phyloP scores from a whole-genome alignment of 2,797 vertebrate genomes.

The Dromococcyx pavoninus region DNA sequence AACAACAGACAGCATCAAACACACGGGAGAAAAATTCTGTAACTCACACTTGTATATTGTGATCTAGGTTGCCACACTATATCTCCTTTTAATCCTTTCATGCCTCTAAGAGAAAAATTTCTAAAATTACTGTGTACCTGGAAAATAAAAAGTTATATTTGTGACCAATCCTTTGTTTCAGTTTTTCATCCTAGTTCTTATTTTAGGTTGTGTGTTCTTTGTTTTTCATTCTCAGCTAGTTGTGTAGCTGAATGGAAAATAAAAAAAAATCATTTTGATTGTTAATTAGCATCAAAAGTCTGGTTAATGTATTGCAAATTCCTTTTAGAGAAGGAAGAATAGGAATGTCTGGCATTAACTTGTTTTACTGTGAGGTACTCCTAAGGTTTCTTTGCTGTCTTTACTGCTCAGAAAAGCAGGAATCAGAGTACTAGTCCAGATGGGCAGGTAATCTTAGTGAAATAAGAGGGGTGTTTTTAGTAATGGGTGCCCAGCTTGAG shows the following conservation, averaged over 20 bases:
- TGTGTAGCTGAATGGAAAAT: neutral
- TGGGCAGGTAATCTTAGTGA: neutral
- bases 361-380: neutral
- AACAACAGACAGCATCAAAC: neutral
- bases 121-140: neutral
- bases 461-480: neutral
- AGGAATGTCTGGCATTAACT: neutral
- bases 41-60: neutral
- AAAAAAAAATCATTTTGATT: neutral
- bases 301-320: neutral
- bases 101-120: neutral
- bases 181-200: neutral
- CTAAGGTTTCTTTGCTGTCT: neutral
- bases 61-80: neutral
- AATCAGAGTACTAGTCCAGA: neutral
- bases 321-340: neutral
- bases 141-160: neutral
- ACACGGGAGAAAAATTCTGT: neutral
- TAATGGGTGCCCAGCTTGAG: neutral
- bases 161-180: neutral
- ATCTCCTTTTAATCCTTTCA: neutral
- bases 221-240: neutral
- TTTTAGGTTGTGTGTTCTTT: neutral
- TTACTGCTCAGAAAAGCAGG: neutral
- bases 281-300: neutral